A percentile compares a stretch with the other conserved stretches of the same genome.
These are phyloP conservation scores for Limnothrissa miodon DNA, from an alignment of 2,113 vertebrate genomes.

Conservation along the genomic window DNA sequence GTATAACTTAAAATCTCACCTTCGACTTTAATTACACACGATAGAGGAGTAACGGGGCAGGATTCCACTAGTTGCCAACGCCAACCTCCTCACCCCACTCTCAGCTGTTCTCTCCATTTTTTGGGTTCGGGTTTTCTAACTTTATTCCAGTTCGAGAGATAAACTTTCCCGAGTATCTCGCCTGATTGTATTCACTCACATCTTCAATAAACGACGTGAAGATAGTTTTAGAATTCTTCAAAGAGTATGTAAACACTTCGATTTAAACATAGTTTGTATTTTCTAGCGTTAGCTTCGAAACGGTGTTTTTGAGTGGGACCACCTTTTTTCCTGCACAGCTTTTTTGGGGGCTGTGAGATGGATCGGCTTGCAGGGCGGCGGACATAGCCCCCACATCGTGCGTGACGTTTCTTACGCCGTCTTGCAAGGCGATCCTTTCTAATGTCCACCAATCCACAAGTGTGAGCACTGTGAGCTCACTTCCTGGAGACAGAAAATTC, in stretches of 20 bases:
- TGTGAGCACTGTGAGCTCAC: constrained; percentile 51
- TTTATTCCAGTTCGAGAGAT: constrained; percentile 45
- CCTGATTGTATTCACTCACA: constrained; percentile 15
- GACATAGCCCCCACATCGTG: constrained; percentile 58
- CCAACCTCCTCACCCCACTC: constrained; percentile 73
- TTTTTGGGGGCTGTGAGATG: constrained; percentile 38
- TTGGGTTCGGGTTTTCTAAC: constrained; percentile 57
- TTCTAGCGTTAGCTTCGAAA: constrained; percentile 36
- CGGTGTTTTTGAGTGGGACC: constrained; percentile 62
- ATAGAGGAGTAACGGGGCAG: constrained; percentile 57
- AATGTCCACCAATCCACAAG: constrained; percentile 13
- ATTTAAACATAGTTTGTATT: not conserved
- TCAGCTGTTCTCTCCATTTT: constrained; percentile 74
- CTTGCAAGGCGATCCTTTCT: not conserved
- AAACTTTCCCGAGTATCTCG: not conserved
- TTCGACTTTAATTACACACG: constrained; percentile 41
- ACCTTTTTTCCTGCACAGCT: constrained; percentile 51
- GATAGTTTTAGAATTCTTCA: not conserved
- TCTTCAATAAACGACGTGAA: not conserved
- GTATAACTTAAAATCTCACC: constrained; percentile 53
- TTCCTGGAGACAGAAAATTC: constrained; percentile 59
- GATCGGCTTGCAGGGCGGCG: constrained; percentile 50
- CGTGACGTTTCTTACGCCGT: constrained; percentile 14
- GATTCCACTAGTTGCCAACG: constrained; percentile 59
- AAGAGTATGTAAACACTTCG: not conserved